Percentiles rank a stretch among this genome's conserved stretches.
These are phyloP conservation scores for Brenthis daphne DNA, from an alignment of 2,888 invertebrate genomes.

Conservation along the genomic window DNA sequence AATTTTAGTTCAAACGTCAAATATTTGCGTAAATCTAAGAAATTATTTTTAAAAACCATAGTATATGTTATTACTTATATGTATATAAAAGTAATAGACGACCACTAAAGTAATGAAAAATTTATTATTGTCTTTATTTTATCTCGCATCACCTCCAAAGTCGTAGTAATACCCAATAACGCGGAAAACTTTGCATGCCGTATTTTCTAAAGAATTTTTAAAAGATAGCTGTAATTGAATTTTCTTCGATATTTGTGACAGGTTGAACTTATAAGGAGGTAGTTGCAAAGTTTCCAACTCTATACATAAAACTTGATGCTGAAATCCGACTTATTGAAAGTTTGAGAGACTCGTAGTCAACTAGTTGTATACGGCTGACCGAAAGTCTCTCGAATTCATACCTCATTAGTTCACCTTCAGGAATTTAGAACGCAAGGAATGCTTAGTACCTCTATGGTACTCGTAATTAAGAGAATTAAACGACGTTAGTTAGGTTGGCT, in stretches of 20 bases:
- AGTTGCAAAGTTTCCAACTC: slow-evolving; percentile 3
- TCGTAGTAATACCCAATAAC: too few species aligned
- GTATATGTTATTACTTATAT: too few species aligned
- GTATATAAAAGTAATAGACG: too few species aligned
- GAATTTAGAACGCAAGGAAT: slow-evolving; percentile 7
- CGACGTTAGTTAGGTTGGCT: slow-evolving; percentile 5
- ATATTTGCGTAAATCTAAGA: too few species aligned
- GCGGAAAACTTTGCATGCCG: too few species aligned
- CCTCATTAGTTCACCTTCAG: slow-evolving; percentile 15
- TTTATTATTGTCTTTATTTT: too few species aligned
- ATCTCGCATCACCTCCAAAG: too few species aligned
- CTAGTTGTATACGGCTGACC: not conserved
- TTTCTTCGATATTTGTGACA: not conserved
- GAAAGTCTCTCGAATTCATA: slow-evolving; percentile 5
- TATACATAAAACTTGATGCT: slow-evolving; percentile 14
- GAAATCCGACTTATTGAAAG: slow-evolving; percentile 5
- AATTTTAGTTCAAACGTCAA: too few species aligned
- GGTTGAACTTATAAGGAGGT: not conserved
- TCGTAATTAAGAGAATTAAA: slow-evolving; percentile 14
- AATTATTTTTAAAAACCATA: too few species aligned
- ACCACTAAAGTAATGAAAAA: too few species aligned
- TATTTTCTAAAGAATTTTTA: too few species aligned
- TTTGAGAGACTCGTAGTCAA: not conserved
- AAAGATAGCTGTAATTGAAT: not conserved
- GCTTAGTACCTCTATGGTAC: not conserved